Base-by-base conservation (phyloP, 2,888 invertebrate genomes). In the Diloba caeruleocephala region DNA sequence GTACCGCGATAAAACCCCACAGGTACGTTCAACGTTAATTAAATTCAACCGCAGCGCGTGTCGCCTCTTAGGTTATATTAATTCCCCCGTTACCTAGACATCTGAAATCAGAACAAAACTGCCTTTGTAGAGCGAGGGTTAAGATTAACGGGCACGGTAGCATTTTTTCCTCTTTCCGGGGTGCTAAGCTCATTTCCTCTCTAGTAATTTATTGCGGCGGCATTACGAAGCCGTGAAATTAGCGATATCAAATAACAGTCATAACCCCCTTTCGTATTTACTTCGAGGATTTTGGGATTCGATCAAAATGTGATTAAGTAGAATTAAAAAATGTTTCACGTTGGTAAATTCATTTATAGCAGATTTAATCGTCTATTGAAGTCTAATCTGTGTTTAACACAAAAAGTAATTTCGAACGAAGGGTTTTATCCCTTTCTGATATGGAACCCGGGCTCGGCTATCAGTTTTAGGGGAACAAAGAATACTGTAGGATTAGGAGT, bases 131-230 rank as follows among this genome's bases (percentile, higher is more conserved):
- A 21, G 62, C 64, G 76, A 52, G 86, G 87, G 87, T 87, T 88
- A 84, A 88, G 89, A 90, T 90, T 89, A 90, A 90, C 87, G 85
- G 81, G 78, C 73, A 80, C 88, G 85, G 88, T 87, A 89, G 88
- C 88, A 89, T 89, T 91, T 90, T 90, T 91, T 87, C 88, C 87
- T 85, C 82, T 83, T 89, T 85, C 87, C 89, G 84, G 83, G 71
- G 83, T 79, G 76, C 86, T 79, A 82, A 84, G 84, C 88, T 90
- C 89, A 90, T 90, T 90, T 91, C 89, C 90, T 83, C 82, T 79
- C 67, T 66, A 77, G 82, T 89, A 89, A 90, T 90, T 90, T 90
- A 90, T 89, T 84, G 74, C 82, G 78, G 79, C 75, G 81, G 82
- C 82, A 82, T 82, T 75, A 78, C 78, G 76, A 78, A 76, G 75